phyloP scores from a whole-genome alignment of 2,113 vertebrate species.

The Gymnocephalus cernua region DNA sequence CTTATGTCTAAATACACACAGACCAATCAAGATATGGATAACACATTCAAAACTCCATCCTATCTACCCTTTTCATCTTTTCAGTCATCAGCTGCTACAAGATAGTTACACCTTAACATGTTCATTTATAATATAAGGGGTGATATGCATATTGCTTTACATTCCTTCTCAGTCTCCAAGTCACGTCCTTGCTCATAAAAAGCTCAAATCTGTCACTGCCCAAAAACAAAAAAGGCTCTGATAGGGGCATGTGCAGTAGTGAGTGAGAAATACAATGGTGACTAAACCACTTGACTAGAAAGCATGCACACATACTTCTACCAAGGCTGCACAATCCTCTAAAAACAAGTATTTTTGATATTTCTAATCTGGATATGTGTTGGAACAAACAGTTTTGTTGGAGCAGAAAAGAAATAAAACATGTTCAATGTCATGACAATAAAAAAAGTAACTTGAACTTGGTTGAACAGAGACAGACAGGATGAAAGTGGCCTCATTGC shows the following conservation, averaged over 20 bases:
- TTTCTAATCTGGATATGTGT: neutral
- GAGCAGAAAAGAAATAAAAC: neutral
- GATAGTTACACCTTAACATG: neutral
- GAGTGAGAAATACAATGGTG: neutral
- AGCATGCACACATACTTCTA: neutral
- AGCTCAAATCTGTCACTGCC: neutral
- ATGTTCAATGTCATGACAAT: neutral
- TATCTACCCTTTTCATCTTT: neutral
- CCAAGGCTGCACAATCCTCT: neutral
- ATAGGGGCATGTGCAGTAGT: neutral
- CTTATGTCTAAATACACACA: neutral
- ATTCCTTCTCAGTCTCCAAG: neutral
- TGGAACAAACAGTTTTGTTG: neutral
- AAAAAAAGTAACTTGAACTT: conserved; percentile 2
- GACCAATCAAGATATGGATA: neutral
- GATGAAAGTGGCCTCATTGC: neutral
- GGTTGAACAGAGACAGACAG: neutral
- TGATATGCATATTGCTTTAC: neutral
- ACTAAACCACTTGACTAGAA: neutral
- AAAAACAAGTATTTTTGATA: neutral
- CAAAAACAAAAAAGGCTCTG: no score
- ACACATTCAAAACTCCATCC: neutral
- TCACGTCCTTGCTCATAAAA: neutral
- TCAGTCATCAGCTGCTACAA: neutral
- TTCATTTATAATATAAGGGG: neutral